These are phyloP conservation scores for Bimastos eiseni DNA, from an alignment of 2,888 invertebrate species.

Conservation along the genomic window DNA sequence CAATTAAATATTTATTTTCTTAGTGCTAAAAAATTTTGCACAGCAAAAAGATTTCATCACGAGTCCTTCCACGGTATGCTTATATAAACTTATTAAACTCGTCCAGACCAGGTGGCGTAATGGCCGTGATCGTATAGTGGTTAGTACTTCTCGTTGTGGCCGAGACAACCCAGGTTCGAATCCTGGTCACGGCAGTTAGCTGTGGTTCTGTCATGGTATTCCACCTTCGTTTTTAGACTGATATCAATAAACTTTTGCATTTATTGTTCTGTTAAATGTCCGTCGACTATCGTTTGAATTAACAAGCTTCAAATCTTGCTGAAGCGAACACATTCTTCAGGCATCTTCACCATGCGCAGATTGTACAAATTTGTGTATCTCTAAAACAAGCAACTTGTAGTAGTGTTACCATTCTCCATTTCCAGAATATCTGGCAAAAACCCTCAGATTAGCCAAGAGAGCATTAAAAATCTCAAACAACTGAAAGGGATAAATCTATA, in stretches of 20 bases:
- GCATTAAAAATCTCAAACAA: too few species aligned
- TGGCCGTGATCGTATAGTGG: conserved; percentile 13
- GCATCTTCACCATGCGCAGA: too few species aligned
- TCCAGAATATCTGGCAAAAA: too few species aligned
- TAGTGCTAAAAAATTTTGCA: not conserved
- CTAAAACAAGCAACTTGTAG: too few species aligned
- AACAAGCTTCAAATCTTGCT: not conserved
- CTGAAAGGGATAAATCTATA: too few species aligned
- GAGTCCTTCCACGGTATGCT: not conserved
- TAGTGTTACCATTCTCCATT: too few species aligned
- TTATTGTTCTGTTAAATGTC: not conserved
- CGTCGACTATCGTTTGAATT: not conserved
- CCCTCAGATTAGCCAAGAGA: too few species aligned
- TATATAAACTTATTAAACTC: not conserved
- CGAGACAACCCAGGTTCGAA: conserved; percentile 13
- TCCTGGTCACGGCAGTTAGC: conserved; percentile 13
- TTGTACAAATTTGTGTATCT: too few species aligned
- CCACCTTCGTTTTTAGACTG: conserved; percentile 9
- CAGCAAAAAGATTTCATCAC: not conserved
- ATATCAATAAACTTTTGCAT: too few species aligned
- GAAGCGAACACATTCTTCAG: too few species aligned
- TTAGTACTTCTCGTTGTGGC: conserved; percentile 13
- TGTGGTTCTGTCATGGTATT: not conserved
- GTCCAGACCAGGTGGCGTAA: not conserved
- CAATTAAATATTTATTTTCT: not conserved